Conservation (phyloP, 2,888 invertebrate species). For the Crepidodera aurea region DNA sequence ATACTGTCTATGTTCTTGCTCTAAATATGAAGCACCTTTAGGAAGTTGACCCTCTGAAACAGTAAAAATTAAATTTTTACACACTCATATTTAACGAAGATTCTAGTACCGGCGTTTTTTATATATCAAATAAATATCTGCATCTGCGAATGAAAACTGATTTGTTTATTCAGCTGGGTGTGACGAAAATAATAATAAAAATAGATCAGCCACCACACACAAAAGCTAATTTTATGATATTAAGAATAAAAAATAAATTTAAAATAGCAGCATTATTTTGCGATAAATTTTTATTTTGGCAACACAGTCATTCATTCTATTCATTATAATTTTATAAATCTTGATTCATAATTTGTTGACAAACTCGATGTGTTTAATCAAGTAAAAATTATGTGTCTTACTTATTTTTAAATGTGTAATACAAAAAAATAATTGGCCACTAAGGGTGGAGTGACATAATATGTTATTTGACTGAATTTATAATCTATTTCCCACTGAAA, state of each 20-base stretch:
- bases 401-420: too few species aligned
- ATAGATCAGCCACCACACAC: neutral
- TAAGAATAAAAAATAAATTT: neutral
- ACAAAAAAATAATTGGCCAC: too few species aligned
- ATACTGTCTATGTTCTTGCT: constrained; percentile 60
- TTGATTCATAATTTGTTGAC: too few species aligned
- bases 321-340: too few species aligned
- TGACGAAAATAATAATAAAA: neutral
- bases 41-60: constrained; percentile 84
- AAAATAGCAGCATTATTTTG: neutral
- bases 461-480: too few species aligned
- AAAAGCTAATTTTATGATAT: neutral
- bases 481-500: too few species aligned
- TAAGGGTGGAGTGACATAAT: too few species aligned
- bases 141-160: neutral
- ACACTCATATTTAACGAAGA: neutral
- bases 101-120: neutral
- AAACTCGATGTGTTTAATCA: too few species aligned
- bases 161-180: neutral
- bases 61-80: constrained; percentile 30
- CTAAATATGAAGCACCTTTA: constrained; percentile 76
- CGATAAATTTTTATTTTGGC: too few species aligned
- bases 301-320: too few species aligned
- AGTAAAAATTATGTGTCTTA: too few species aligned
- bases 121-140: too few species aligned